Base-by-base conservation (phyloP, 2,113 vertebrate species). In the Noturus placidus region DNA sequence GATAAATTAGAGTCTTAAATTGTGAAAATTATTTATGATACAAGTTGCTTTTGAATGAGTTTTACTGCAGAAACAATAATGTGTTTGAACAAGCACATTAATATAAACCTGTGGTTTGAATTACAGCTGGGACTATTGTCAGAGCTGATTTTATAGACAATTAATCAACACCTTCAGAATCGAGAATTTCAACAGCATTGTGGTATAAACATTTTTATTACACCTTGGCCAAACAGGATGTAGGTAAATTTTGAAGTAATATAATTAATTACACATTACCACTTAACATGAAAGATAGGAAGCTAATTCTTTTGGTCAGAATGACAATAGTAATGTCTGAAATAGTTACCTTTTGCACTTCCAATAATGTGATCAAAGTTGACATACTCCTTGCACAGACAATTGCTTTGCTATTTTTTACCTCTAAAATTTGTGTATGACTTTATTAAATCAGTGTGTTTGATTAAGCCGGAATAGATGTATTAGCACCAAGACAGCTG, bases 221-320 rank as follows among this genome's bases (percentile, higher is more conserved):
- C 38, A 83, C 14, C 46, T 25, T 82, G 54, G 30, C 33, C n/a
- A 56, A 42, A 67, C 61, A 50, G 30, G 42, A 84, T 70, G 50
- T 54, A 35, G 19, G n/a, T 35, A 61, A 38, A 82, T 59, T 59
- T 13, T 2, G 22, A 1, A 35, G 9, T 82, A 82, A 82, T 61
- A 82, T 82, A 61, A 82, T 52, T 82, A 61, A 82, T 52, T 52
- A 67, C 14, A 65, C 56, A 61, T 19, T 27, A 56, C 84, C 52
- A 42, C 11, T 74, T 78, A 78, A 59, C 74, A 63, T 78, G 7
- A 80, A 20, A 20, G n/a, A 33, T 33, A 27, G 27, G 10, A 56
- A 33, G n/a, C 30, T 61, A 59, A 82, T 38, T 0, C 19, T 22
- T 35, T 54, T 22, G 46, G 76, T n/a, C 61, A 46, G 35, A 80